Conservation (phyloP, 2,797 vertebrate species). For the Melanotaenia pygmaea region DNA sequence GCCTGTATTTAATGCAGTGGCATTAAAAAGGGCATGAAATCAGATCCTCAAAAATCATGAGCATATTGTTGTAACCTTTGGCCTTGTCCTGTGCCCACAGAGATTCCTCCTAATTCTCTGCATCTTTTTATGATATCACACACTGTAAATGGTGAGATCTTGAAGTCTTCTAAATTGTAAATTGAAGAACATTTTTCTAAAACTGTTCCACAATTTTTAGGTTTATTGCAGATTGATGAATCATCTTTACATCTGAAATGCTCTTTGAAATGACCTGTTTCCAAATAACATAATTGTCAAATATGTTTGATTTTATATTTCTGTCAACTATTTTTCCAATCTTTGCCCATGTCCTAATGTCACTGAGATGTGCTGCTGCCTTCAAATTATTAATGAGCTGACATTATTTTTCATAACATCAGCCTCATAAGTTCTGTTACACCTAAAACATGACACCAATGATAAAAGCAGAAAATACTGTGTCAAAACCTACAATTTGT, state of each 20-base stretch:
- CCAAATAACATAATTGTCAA: not conserved
- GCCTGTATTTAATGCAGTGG: not conserved
- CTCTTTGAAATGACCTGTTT: not conserved
- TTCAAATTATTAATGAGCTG: too few relatives aligned
- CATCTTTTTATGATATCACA: not conserved
- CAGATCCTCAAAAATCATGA: not conserved
- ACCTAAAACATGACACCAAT: not conserved
- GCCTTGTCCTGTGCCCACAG: not conserved
- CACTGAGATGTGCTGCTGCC: too few relatives aligned
- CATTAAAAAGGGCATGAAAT: not conserved
- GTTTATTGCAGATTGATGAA: not conserved
- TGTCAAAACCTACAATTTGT: not conserved
- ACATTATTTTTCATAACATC: not conserved
- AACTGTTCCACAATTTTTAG: not conserved
- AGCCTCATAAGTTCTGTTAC: not conserved
- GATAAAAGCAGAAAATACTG: not conserved
- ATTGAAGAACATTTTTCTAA: not conserved
- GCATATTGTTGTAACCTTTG: not conserved
- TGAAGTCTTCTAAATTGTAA: not conserved
- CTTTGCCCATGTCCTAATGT: too few relatives aligned
- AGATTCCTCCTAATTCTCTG: not conserved
- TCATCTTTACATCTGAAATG: not conserved
- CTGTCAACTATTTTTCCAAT: too few relatives aligned
- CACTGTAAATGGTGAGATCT: not conserved
- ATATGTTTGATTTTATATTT: too few relatives aligned